Base-by-base conservation (phyloP, 2,113 vertebrate species). In the Gallinago jamesoni region DNA sequence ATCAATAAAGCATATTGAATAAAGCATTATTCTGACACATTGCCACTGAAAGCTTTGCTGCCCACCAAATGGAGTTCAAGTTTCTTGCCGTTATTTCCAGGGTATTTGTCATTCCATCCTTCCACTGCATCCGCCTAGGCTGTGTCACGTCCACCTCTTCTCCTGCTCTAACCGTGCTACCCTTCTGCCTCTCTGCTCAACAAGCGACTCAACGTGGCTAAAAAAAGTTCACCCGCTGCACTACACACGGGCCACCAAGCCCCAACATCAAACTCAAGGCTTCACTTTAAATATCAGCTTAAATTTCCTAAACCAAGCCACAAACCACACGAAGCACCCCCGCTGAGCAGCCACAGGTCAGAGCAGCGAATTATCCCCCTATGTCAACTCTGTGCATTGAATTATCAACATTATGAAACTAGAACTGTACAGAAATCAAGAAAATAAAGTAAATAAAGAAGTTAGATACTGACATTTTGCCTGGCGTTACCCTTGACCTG, bases 391-490 rank as follows among this genome's bases (percentile, higher is more conserved):
- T 39, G n/a, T 21, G 78, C 56, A 50, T 9, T 82, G 68, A 50
- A 84, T 30, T 5, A 43, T 94, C 82, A 64, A 87, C 93, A 92
- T 35, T 12, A 73, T 84, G 3, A 35, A 87, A 92, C 81, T 67
- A 48, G 55, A 90, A 96, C 68, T 87, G 79, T 33, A 91, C 93
- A 27, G 96, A 91, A 95, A 59, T 94, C 57, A 95, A 97, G 78
- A 11, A 47, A 94, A 96, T 12, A 87, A 98, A 96, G 97, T 96
- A 98, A 98, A 97, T 98, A 98, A 98, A 98, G 98, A 98, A 98
- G 97, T 99, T 98, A 99, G 99, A 99, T 99, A 99, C 99, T 99
- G 99, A 99, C 99, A 99, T 99, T 99, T 99, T 99, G 98, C 98
- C 99, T 98, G 99, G 98, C 96, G 99, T 99, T 99, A 99, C 99